phyloP scores from a whole-genome alignment of 2,888 invertebrate genomes.

The Junonia oenone region DNA sequence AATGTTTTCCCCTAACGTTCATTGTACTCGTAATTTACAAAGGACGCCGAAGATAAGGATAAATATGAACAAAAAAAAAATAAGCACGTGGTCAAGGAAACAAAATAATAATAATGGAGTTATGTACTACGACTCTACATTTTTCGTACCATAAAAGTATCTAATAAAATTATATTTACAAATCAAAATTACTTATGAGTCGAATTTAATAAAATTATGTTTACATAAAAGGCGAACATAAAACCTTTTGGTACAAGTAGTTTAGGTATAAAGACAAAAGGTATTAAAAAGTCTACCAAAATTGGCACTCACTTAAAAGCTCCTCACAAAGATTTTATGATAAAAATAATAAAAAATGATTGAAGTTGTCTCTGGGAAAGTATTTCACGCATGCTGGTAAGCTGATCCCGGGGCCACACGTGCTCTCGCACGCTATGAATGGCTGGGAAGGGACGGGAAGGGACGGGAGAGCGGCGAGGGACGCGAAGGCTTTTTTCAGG shows the following conservation, averaged over 20 bases:
- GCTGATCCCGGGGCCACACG: constrained; percentile 66
- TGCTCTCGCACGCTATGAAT: constrained; percentile 45
- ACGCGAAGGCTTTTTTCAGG: constrained; percentile 74
- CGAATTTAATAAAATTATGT: too few species aligned
- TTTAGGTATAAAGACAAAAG: too few species aligned
- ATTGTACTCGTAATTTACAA: constrained; percentile 1
- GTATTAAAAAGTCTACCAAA: too few species aligned
- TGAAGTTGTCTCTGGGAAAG: constrained; percentile 51
- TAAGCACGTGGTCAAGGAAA: not conserved
- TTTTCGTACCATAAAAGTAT: not conserved
- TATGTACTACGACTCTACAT: not conserved
- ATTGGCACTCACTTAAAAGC: not conserved
- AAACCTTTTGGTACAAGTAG: too few species aligned
- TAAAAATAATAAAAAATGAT: constrained; percentile 3
- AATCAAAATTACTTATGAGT: not conserved
- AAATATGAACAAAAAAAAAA: not conserved
- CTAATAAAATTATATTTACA: not conserved
- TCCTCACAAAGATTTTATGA: constrained; percentile 9
- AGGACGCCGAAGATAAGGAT: constrained; percentile 2
- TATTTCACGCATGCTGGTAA: constrained; percentile 64
- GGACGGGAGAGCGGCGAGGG: constrained; percentile 35
- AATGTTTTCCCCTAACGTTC: not conserved
- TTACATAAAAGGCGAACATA: too few species aligned
- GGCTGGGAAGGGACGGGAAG: constrained; percentile 50
- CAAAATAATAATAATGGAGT: not conserved